Conservation (phyloP, 1,140 invertebrate genomes). For the Anastatus disparis region DNA sequence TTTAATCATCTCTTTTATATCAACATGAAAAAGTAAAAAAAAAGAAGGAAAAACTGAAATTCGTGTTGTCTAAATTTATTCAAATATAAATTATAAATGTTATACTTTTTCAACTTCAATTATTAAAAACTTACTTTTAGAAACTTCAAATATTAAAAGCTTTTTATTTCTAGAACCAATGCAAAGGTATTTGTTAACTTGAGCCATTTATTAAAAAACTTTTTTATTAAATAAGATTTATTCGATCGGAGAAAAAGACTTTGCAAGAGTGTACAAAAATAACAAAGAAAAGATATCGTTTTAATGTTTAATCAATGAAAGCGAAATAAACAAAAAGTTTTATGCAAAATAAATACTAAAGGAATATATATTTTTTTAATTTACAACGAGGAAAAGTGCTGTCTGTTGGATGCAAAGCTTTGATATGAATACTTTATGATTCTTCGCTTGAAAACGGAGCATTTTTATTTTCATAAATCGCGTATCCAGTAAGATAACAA, state of each 20-base stretch:
- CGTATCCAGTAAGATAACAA: background rate
- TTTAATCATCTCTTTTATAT: no score
- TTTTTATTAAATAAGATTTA: no score
- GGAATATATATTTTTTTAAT: background rate
- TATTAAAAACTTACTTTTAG: no score
- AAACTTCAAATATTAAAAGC: no score
- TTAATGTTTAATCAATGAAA: background rate
- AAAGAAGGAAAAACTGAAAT: no score
- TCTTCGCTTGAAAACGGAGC: background rate
- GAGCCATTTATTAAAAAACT: no score
- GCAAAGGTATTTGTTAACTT: no score
- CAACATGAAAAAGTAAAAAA: no score
- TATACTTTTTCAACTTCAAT: no score
- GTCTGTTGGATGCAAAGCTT: background rate
- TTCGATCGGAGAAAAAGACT: background rate
- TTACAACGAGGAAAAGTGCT: background rate
- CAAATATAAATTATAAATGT: no score
- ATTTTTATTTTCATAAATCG: background rate
- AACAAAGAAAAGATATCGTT: background rate
- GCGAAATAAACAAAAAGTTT: background rate
- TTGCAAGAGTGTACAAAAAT: background rate
- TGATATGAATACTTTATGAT: conserved; percentile 12
- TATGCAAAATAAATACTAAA: background rate
- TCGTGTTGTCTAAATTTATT: no score
- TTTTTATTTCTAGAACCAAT: no score